These are phyloP conservation scores for Leucophenga montana DNA, from an alignment of 2,888 invertebrate genomes.

Conservation along the genomic window DNA sequence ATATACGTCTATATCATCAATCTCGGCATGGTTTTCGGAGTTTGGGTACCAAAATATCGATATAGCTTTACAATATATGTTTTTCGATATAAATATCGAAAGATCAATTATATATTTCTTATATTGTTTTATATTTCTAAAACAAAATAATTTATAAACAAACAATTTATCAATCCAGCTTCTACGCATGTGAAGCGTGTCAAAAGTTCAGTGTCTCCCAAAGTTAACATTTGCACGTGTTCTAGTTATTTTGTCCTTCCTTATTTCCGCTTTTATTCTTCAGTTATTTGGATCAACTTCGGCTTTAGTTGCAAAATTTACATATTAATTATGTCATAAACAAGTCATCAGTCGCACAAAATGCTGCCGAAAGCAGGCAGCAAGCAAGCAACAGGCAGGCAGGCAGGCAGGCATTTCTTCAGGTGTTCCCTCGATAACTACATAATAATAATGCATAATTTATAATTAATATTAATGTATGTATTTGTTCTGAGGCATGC, in stretches of 20 bases:
- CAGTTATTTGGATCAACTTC: background rate
- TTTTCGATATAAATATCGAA: no score
- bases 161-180: background rate
- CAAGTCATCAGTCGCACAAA: constrained; percentile 13
- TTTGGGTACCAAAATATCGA: no score
- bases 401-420: background rate
- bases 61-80: no score
- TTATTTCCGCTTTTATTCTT: background rate
- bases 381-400: no score
- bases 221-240: background rate
- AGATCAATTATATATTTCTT: no score
- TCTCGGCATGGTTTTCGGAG: no score
- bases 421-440: constrained; percentile 1
- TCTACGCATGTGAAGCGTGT: no score
- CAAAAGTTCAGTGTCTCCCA: background rate
- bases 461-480: constrained; percentile 8
- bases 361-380: background rate
- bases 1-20: no score
- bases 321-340: constrained; percentile 33
- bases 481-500: background rate
- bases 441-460: constrained; percentile 5
- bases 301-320: constrained; percentile 22
- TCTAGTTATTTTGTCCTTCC: background rate
- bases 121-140: no score
- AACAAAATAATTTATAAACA: background rate